Conservation (phyloP, 2,797 vertebrate genomes). For the Macropodus opercularis region DNA sequence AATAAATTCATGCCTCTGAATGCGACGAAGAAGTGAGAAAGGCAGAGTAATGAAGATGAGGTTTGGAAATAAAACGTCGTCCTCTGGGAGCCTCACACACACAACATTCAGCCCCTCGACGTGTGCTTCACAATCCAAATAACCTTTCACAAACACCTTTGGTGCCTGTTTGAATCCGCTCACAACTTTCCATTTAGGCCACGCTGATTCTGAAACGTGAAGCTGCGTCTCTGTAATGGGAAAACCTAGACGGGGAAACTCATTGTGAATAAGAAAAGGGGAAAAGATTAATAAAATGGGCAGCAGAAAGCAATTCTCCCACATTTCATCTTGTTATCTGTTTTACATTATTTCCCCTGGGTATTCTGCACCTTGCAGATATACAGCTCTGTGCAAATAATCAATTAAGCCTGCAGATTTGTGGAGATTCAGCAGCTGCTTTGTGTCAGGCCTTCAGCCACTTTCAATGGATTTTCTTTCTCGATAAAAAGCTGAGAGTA, state of each 20-base stretch:
- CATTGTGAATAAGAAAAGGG: constrained; percentile 79
- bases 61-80: constrained; percentile 49
- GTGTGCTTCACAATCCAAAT: constrained; percentile 63
- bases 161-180: constrained; percentile 43
- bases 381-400: constrained; percentile 84
- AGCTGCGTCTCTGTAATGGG: constrained; percentile 68
- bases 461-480: constrained; percentile 76
- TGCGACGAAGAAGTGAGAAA: constrained; percentile 21
- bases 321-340: constrained; percentile 89
- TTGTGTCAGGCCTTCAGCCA: constrained; percentile 74
- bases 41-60: constrained; percentile 49
- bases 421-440: constrained; percentile 78
- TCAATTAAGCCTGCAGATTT: constrained; percentile 86
- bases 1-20: constrained; percentile 47
- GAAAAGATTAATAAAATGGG: constrained; percentile 85
- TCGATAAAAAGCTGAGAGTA: constrained; percentile 68
- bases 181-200: constrained; percentile 77
- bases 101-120: constrained; percentile 16
- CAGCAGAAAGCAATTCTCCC: constrained; percentile 86
- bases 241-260: constrained; percentile 79
- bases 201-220: constrained; percentile 33
- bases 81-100: constrained; percentile 34
- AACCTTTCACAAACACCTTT: constrained; percentile 65
- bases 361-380: constrained; percentile 83
- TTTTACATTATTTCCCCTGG: constrained; percentile 90